phyloP scores from a whole-genome alignment of 2,888 invertebrate species.

The Rotaria sp. region DNA sequence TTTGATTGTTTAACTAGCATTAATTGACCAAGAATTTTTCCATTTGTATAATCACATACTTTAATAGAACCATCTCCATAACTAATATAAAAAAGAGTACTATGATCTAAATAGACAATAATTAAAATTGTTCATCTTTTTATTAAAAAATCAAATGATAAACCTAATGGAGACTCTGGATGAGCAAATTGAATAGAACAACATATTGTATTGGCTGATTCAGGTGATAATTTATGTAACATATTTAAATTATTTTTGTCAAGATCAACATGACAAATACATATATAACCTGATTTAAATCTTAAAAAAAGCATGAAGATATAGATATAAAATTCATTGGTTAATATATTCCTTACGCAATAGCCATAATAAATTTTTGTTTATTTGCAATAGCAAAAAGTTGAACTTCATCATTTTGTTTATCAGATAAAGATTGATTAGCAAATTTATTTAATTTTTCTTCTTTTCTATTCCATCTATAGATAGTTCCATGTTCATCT shows the following conservation, averaged over 20 bases:
- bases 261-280: background rate
- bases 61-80: background rate
- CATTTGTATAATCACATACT: conserved; percentile 10
- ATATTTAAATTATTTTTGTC: background rate
- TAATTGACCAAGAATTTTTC: conserved; percentile 11
- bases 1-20: background rate
- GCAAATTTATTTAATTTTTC: background rate
- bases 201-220: background rate
- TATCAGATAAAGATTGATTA: background rate
- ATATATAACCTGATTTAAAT: background rate
- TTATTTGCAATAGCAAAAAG: background rate
- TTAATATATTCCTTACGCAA: background rate
- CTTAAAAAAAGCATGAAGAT: background rate
- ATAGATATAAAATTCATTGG: background rate
- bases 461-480: background rate
- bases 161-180: background rate
- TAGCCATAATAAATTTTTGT: conserved; percentile 4
- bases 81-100: background rate
- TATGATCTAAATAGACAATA: background rate
- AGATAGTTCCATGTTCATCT: conserved; percentile 10
- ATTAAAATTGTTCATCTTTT: too few species aligned
- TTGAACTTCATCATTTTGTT: conserved; percentile 11
- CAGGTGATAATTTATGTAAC: background rate
- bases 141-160: background rate
- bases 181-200: conserved; percentile 4